These are phyloP conservation scores for Anguilla obscura DNA, from an alignment of 2,797 vertebrate species.

Conservation along the genomic window DNA sequence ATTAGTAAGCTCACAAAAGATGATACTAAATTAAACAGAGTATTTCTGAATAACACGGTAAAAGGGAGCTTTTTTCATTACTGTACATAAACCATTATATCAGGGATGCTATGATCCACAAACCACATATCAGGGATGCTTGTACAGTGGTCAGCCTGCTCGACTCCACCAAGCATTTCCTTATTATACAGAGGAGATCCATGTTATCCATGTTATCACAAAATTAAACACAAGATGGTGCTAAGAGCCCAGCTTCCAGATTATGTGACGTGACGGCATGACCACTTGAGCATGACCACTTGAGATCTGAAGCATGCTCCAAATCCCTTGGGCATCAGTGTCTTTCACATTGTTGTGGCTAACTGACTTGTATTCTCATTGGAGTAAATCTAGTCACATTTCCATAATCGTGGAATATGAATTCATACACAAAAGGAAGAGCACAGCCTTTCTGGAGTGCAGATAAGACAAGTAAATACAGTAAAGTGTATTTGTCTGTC, in stretches of 20 bases:
- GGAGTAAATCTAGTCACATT: not conserved
- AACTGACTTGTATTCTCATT: not conserved
- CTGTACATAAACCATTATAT: not conserved
- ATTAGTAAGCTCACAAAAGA: not conserved
- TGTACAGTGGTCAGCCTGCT: not conserved
- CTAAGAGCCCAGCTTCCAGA: not conserved
- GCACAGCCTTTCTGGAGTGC: not conserved
- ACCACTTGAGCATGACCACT: not conserved
- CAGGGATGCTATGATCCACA: not conserved
- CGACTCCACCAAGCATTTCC: not conserved
- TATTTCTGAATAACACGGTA: not conserved
- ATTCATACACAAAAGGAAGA: not conserved
- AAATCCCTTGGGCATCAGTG: not conserved
- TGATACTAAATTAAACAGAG: not conserved
- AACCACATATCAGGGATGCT: not conserved
- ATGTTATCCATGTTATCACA: not conserved
- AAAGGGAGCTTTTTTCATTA: not conserved
- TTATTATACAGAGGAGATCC: not conserved
- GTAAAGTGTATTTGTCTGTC: not conserved
- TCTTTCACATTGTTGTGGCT: not conserved
- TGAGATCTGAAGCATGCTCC: not conserved
- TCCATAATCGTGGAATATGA: not conserved
- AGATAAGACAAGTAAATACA: not conserved
- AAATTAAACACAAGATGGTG: constrained; percentile 17
- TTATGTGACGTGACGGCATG: not conserved